Evolutionary conservation across 1,140 invertebrate species (phyloP), one percentile per base, ranked within the genome.

Genomic region (Drosophila simulans): DNA sequence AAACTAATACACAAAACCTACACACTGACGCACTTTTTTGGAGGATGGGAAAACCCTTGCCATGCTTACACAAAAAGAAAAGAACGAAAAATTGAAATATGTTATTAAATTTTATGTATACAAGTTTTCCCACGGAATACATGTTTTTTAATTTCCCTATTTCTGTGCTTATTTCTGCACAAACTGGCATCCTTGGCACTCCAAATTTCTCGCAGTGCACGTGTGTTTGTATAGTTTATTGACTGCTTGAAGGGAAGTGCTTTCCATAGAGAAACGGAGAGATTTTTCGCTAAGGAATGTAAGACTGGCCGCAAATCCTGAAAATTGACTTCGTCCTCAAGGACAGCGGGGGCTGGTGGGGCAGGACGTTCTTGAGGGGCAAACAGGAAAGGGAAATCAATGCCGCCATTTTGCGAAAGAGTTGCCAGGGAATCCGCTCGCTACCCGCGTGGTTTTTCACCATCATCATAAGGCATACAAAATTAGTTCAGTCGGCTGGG

Each of bases 221-320:
- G 71, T 65, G 84, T 77, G 68, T 66, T 78, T 58, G 74, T 83
- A 71, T 91, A 91, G 89, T 91, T 91, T 91, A 91, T 91, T 91
- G 84, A 91, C 89, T 91, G 59, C 89, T 65, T 89, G 80, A 80
- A 72, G 78, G 80, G 89, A 91, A 91, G 89, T 91, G 84, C 80
- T 89, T 91, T 91, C 77, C 78, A 62, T 68, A 79, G 84, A 89
- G 89, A 91, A 70, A 70, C 66, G 64, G 52, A 70, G 66, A 70
- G 66, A 70, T 70, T 91, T 88, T 91, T 65, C 68, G 71, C 78
- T 82, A 81, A 90, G 69, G 82, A 90, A 90, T 82, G 78, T 85
- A 90, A 80, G 86, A 80, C 85, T 79, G 73, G 66, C 80, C 71
- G 86, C 78, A 90, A 90, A 90, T 90, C 86, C 86, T 90, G 86